Conservation (phyloP, 2,888 invertebrate species). For the Tetranychus truncatus region DNA sequence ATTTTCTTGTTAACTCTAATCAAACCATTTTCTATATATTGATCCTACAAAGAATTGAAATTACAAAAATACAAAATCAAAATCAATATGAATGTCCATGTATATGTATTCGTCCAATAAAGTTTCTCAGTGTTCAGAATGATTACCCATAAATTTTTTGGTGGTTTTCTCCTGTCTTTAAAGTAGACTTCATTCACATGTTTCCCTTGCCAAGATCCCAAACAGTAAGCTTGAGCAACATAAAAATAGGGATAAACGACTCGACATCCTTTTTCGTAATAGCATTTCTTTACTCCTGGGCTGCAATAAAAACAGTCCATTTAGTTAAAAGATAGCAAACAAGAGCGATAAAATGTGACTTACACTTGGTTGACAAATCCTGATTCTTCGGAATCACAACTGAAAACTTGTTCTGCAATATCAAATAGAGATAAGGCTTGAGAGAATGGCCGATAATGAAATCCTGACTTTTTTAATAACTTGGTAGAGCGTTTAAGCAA, state of each 20-base stretch:
- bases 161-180: constrained; percentile 79
- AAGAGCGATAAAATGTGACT: neutral
- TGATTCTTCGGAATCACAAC: neutral
- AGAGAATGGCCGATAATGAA: neutral
- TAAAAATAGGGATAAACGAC: constrained; percentile 95
- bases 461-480: neutral
- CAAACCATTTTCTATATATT: constrained; percentile 22
- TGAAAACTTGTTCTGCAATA: neutral
- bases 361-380: neutral
- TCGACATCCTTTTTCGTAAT: constrained; percentile 79
- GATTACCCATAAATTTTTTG: constrained; percentile 59
- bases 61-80: neutral
- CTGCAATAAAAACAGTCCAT: neutral
- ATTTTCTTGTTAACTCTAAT: constrained; percentile 38
- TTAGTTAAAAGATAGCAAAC: neutral
- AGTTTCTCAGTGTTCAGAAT: neutral
- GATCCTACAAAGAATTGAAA: constrained; percentile 27
- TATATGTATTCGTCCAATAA: too few relatives aligned
- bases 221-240: constrained; percentile 85
- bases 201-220: constrained; percentile 87
- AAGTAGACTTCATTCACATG: constrained; percentile 79
- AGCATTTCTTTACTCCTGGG: constrained; percentile 45
- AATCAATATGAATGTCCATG: neutral
- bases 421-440: neutral
- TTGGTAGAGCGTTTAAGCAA: neutral